Conservation (phyloP, 2,113 vertebrate species). For the Diphyllodes magnificus region DNA sequence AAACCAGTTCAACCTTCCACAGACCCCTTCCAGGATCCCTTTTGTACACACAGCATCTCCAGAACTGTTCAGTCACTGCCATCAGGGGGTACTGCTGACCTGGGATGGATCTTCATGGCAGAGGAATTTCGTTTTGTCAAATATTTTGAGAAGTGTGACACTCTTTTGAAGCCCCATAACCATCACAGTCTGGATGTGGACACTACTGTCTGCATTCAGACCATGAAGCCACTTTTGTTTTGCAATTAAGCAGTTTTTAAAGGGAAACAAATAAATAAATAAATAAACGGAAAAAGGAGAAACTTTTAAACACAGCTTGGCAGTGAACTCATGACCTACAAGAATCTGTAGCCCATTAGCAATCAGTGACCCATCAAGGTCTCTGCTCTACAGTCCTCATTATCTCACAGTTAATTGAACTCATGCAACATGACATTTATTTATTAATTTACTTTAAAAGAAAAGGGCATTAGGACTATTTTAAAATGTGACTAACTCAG, state of each 20-base stretch:
- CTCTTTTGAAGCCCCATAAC: not conserved
- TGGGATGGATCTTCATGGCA: not conserved
- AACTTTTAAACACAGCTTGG: not conserved
- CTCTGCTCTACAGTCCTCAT: slow-evolving; percentile 1
- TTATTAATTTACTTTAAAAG: slow-evolving; percentile 10
- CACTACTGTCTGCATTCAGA: not conserved
- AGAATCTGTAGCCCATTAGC: slow-evolving; percentile 35
- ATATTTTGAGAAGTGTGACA: not conserved
- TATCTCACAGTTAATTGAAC: slow-evolving; percentile 32
- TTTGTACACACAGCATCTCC: not conserved
- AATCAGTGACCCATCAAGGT: slow-evolving; percentile 29
- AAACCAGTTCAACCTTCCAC: not conserved
- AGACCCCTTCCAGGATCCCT: not conserved
- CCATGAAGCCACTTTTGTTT: not conserved
- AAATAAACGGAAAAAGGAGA: not conserved
- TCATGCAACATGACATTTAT: slow-evolving; percentile 14
- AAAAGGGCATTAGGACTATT: not conserved
- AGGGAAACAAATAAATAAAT: not conserved
- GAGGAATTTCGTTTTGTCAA: not conserved
- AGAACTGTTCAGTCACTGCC: not conserved
- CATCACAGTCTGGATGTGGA: not conserved
- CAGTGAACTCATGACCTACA: slow-evolving; percentile 23
- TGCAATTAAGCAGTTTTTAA: not conserved
- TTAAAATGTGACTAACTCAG: not conserved
- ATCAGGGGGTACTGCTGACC: not conserved